Evolutionary conservation across 2,113 vertebrate species (phyloP).

Genomic region (Chamaea fasciata): DNA sequence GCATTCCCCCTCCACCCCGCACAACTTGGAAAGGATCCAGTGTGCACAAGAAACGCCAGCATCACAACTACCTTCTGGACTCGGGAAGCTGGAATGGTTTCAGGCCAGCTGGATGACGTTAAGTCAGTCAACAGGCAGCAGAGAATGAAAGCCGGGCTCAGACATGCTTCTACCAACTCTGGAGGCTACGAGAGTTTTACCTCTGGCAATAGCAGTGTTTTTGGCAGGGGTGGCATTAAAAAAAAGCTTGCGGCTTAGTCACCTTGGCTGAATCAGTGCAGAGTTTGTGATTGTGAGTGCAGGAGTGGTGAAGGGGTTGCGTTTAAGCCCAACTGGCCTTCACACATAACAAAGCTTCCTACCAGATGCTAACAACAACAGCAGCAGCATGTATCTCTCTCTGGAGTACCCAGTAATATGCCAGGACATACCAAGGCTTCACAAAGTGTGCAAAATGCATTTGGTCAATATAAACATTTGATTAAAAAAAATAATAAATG

Average conservation of each 20-base stretch:
- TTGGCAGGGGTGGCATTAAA: constrained; percentile 65
- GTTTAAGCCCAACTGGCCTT: constrained; percentile 39
- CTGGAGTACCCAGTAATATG: constrained; percentile 80
- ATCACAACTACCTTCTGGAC: constrained; percentile 1
- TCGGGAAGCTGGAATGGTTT: constrained; percentile 43
- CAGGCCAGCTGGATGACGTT: constrained; percentile 48
- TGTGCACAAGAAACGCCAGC: constrained; percentile 36
- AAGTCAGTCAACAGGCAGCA: constrained; percentile 43
- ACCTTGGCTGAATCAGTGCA: constrained; percentile 56
- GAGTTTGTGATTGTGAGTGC: constrained; percentile 70
- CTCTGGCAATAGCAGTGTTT: constrained; percentile 58
- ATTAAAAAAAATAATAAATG: constrained; percentile 62
- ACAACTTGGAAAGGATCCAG: not conserved
- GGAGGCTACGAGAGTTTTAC: constrained; percentile 45
- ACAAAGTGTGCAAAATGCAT: constrained; percentile 96
- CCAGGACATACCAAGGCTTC: constrained; percentile 86
- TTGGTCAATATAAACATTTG: constrained; percentile 87
- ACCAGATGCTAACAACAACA: constrained; percentile 66
- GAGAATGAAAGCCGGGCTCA: constrained; percentile 40
- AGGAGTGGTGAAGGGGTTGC: constrained; percentile 64
- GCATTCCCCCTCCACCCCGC: not conserved
- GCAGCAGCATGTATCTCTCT: constrained; percentile 70
- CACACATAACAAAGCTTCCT: constrained; percentile 54
- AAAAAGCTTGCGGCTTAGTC: constrained; percentile 55
- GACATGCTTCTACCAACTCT: constrained; percentile 53